Percentiles rank a stretch among this genome's conserved stretches.
These are phyloP conservation scores for Dryoscopus gambensis DNA, from an alignment of 2,113 vertebrate genomes.

Conservation along the genomic window DNA sequence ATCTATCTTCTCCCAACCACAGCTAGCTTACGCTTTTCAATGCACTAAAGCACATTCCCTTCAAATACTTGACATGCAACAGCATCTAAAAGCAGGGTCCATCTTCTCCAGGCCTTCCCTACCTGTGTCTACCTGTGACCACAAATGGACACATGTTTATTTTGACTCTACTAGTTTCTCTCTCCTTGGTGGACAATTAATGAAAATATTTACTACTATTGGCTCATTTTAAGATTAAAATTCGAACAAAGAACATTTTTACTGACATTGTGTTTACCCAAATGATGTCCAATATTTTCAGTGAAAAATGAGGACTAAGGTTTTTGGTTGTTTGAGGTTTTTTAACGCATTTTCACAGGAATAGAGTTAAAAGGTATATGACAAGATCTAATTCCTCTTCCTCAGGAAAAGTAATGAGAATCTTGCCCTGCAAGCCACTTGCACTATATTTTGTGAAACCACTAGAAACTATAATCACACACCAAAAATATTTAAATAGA, in stretches of 20 bases:
- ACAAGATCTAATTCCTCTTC: neutral
- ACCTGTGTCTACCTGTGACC: neutral
- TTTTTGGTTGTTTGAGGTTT: neutral
- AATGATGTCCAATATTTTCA: neutral
- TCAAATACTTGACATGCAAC: neutral
- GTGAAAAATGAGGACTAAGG: neutral
- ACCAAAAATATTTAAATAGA: slow-evolving; percentile 6
- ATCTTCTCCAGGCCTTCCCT: neutral
- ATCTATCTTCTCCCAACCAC: neutral
- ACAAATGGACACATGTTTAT: neutral
- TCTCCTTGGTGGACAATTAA: neutral
- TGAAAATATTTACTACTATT: neutral
- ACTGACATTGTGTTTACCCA: neutral
- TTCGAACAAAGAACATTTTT: neutral
- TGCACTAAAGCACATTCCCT: neutral
- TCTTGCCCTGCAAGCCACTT: neutral
- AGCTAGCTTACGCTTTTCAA: neutral
- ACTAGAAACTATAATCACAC: neutral
- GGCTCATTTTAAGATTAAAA: neutral
- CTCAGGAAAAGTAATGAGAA: neutral
- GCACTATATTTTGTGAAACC: neutral
- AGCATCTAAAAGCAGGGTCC: neutral
- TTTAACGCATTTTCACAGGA: neutral
- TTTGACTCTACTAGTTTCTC: neutral
- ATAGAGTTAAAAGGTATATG: neutral